These are phyloP conservation scores for Etia nguti DNA, from an alignment of 2,113 vertebrate genomes.

Conservation along the genomic window DNA sequence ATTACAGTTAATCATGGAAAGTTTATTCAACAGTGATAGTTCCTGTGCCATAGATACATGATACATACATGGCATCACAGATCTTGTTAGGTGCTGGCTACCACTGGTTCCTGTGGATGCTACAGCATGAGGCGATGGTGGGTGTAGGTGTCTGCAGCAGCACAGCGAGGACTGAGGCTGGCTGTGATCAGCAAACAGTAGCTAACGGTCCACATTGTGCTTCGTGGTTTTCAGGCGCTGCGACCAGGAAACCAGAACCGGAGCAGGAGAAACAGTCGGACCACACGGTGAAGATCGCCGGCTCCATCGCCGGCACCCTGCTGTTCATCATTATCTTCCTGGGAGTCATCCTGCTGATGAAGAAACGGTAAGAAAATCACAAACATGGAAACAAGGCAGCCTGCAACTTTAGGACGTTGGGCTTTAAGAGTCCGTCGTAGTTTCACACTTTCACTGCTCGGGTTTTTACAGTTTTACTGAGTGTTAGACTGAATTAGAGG, in stretches of 20 bases:
- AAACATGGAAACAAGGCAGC: neutral
- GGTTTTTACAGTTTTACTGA: neutral
- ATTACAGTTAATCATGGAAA: neutral
- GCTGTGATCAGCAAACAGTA: neutral
- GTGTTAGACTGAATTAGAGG: neutral
- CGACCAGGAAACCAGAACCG: constrained; percentile 52
- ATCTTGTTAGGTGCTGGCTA: neutral
- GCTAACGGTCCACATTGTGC: neutral
- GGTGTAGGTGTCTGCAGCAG: neutral
- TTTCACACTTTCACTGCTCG: neutral
- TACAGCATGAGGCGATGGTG: neutral
- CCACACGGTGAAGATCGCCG: constrained; percentile 64
- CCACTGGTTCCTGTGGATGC: neutral
- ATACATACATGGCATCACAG: neutral
- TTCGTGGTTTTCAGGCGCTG: constrained; percentile 34
- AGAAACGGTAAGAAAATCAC: constrained; percentile 46
- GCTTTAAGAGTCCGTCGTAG: neutral
- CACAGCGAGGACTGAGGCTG: neutral
- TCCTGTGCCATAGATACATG: neutral
- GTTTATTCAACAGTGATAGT: neutral
- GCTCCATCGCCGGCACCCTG: constrained; percentile 45
- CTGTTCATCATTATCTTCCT: constrained; percentile 69
- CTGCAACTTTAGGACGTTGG: neutral
- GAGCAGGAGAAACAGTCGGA: constrained; percentile 55
- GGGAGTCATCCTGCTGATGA: constrained; percentile 58